Conservation (phyloP, 2,113 vertebrate species). For the Lampris megalopsis region DNA sequence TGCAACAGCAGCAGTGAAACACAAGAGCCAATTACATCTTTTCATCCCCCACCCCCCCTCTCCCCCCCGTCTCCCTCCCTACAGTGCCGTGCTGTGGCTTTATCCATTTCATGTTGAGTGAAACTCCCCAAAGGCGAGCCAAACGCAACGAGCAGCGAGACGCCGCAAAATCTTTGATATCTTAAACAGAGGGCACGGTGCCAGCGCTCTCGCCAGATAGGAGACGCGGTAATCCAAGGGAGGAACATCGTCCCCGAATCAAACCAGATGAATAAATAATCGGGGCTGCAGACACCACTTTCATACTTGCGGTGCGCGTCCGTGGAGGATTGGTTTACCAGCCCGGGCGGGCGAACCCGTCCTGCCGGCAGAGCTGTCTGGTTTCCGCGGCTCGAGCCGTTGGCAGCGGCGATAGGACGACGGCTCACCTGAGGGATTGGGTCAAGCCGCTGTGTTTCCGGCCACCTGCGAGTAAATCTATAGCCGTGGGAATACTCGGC, state of each 20-base stretch:
- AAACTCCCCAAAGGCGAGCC: constrained; percentile 79
- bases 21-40: constrained; percentile 72
- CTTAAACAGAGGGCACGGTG: constrained; percentile 83
- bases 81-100: constrained; percentile 70
- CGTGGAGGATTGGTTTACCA: constrained; percentile 80
- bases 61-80: constrained; percentile 29
- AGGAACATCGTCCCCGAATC: constrained; percentile 82
- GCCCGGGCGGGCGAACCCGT: constrained; percentile 73
- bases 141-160: constrained; percentile 70
- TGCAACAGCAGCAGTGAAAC: constrained; percentile 58
- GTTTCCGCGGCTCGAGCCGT: constrained; percentile 75
- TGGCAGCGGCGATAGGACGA: constrained; percentile 78
- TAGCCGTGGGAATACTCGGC: too few relatives aligned
- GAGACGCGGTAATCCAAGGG: constrained; percentile 76
- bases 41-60: constrained; percentile 65
- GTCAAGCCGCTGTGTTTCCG: too few relatives aligned
- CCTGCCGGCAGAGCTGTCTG: constrained; percentile 77
- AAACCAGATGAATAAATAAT: constrained; percentile 87
- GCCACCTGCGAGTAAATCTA: too few relatives aligned
- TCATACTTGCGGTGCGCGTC: constrained; percentile 81
- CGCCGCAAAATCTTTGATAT: constrained; percentile 83
- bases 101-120: constrained; percentile 82
- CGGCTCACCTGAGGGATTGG: constrained; percentile 49
- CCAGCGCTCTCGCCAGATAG: constrained; percentile 77
- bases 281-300: constrained; percentile 80